A percentile compares a stretch with the other conserved stretches of the same genome.
These are phyloP conservation scores for Bembecia ichneumoniformis DNA, from an alignment of 2,888 invertebrate species.

Conservation along the genomic window DNA sequence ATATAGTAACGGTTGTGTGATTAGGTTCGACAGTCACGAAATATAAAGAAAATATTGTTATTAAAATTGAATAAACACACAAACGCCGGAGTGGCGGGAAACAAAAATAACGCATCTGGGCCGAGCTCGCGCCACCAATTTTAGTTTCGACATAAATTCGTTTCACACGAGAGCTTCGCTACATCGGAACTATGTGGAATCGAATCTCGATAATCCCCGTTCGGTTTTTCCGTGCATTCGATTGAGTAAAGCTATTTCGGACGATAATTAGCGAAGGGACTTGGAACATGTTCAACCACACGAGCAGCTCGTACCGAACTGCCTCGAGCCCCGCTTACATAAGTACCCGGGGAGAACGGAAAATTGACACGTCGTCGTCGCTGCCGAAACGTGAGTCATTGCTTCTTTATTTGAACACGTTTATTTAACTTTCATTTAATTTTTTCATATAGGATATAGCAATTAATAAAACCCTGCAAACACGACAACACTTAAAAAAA, in stretches of 20 bases:
- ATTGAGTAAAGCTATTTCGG: conserved; percentile 7
- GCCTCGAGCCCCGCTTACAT: conserved; percentile 25
- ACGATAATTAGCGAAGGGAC: conserved; percentile 12
- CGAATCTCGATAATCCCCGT: neutral
- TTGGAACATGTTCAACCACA: conserved; percentile 44
- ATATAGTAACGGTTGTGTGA: neutral
- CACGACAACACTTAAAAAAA: too few relatives aligned
- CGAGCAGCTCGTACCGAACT: conserved; percentile 36
- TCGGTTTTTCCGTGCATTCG: neutral
- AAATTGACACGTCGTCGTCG: conserved; percentile 17
- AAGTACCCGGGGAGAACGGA: conserved; percentile 11
- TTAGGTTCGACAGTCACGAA: conserved; percentile 9
- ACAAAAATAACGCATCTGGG: conserved; percentile 59
- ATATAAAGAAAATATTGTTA: conserved; percentile 42
- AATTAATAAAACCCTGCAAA: too few relatives aligned
- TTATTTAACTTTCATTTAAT: too few relatives aligned
- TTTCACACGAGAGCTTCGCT: conserved; percentile 30
- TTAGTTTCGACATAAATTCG: conserved; percentile 41
- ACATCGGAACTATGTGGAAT: conserved; percentile 26
- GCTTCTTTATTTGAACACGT: conserved; percentile 12
- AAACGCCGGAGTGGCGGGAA: conserved; percentile 32
- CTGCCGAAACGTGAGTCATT: conserved; percentile 30
- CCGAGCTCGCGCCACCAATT: conserved; percentile 31
- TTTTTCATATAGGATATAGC: too few relatives aligned
- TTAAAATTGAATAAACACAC: conserved; percentile 55